Evolutionary conservation across 2,797 vertebrate genomes (phyloP).

Genomic region (Numenius phaeopus): DNA sequence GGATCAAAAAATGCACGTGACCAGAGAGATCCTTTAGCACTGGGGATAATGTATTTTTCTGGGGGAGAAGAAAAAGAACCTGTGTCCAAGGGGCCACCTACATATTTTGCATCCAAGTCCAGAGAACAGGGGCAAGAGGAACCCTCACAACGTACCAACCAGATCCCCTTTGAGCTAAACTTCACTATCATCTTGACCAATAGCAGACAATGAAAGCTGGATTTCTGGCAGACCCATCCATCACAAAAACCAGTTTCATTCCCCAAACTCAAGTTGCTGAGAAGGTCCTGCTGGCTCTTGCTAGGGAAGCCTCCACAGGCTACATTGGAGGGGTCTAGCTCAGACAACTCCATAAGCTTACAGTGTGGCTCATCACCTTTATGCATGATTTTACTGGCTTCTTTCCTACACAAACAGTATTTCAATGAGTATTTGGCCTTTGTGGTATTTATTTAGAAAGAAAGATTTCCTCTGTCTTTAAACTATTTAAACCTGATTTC

Average conservation of each 20-base stretch:
- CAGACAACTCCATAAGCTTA: background rate
- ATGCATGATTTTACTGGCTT: slow-evolving; percentile 3
- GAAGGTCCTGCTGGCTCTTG: background rate
- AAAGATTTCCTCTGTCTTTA: slow-evolving; percentile 49
- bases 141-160: background rate
- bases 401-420: slow-evolving; percentile 30
- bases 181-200: background rate
- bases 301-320: background rate
- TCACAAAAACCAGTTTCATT: background rate
- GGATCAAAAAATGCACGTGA: background rate
- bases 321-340: background rate
- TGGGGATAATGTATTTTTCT: background rate
- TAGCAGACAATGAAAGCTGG: background rate
- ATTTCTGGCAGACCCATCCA: background rate
- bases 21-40: background rate
- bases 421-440: slow-evolving; percentile 27
- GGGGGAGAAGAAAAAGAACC: background rate
- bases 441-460: slow-evolving; percentile 42
- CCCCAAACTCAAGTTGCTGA: background rate
- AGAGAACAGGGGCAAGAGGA: background rate
- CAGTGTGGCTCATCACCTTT: background rate
- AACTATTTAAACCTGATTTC: slow-evolving; percentile 43
- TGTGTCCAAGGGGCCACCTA: background rate
- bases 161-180: background rate
- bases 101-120: background rate